These are phyloP conservation scores for Takifugu bimaculatus DNA, from an alignment of 2,113 vertebrate species.

Conservation along the genomic window DNA sequence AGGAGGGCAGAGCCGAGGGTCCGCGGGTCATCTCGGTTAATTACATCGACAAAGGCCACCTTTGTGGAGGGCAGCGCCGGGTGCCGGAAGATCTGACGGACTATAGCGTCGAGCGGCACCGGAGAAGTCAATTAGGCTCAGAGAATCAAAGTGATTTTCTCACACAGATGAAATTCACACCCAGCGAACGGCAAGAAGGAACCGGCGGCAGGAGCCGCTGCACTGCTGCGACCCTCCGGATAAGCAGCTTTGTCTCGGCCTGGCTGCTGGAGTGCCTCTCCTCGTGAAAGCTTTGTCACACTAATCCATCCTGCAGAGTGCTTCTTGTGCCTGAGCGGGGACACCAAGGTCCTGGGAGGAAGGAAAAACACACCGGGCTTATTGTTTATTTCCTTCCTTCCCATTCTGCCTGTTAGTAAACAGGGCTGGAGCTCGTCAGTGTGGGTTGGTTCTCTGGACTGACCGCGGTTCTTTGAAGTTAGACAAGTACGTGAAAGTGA, in stretches of 20 bases:
- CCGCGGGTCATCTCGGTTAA: slow-evolving; percentile 34
- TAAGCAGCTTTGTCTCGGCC: slow-evolving; percentile 66
- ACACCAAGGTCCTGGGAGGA: slow-evolving; percentile 22
- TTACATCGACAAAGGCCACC: slow-evolving; percentile 43
- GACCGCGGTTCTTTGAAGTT: too few species aligned
- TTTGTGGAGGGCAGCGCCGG: slow-evolving; percentile 28
- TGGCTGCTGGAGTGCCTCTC: slow-evolving; percentile 56
- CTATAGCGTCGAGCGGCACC: slow-evolving; percentile 30
- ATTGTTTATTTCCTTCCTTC: slow-evolving; percentile 27
- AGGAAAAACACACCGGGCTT: slow-evolving; percentile 5
- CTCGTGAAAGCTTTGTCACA: slow-evolving; percentile 55
- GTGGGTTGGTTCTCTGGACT: too few species aligned
- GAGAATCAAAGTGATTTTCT: slow-evolving; percentile 60
- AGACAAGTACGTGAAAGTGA: too few species aligned
- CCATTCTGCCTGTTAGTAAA: slow-evolving; percentile 15
- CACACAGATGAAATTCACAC: slow-evolving; percentile 50
- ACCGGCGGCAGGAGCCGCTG: slow-evolving; percentile 57
- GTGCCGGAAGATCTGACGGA: slow-evolving; percentile 30
- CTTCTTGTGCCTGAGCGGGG: slow-evolving; percentile 35
- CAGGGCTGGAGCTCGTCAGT: too few species aligned
- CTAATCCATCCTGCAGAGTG: slow-evolving; percentile 63
- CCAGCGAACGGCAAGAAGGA: slow-evolving; percentile 46
- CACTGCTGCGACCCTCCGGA: slow-evolving; percentile 56
- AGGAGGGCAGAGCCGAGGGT: slow-evolving; percentile 6
- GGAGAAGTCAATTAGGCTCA: slow-evolving; percentile 58